These are phyloP conservation scores for Odontomachus brunneus DNA, from an alignment of 1,140 invertebrate genomes.

Conservation along the genomic window DNA sequence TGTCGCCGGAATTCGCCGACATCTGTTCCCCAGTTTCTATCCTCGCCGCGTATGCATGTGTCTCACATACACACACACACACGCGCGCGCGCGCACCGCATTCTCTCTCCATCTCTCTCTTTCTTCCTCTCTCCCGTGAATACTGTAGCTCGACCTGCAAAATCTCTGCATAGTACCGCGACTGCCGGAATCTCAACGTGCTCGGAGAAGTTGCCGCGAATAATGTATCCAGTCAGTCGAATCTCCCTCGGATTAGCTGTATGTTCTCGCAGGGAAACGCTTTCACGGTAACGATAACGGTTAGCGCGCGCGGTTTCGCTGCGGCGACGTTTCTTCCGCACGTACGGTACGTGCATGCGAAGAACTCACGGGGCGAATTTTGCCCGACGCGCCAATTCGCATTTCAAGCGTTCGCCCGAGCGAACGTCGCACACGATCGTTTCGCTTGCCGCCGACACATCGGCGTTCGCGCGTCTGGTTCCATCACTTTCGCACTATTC, in stretches of 20 bases:
- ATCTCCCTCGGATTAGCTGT: constrained; percentile 33
- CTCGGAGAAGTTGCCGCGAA: constrained; percentile 19
- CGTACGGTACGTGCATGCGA: background rate
- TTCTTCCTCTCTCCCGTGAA: too few species aligned
- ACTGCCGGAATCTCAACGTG: background rate
- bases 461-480: background rate
- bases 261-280: background rate
- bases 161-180: constrained; percentile 12
- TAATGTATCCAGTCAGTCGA: constrained; percentile 36
- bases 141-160: background rate
- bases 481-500: constrained; percentile 10
- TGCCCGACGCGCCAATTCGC: too few species aligned
- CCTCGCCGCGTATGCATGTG: background rate
- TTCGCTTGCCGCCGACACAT: background rate
- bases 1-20: constrained; percentile 27
- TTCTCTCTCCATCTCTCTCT: too few species aligned
- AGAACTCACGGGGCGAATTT: too few species aligned
- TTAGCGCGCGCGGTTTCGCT: constrained; percentile 8
- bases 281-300: constrained; percentile 32
- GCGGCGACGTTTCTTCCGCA: constrained; percentile 16
- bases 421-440: background rate
- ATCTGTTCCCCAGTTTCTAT: constrained; percentile 41
- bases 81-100: too few species aligned
- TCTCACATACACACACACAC: too few species aligned
- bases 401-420: too few species aligned